Conservation (phyloP, 30 jellyfish, hydroid and myxozoan genomes). For the Pseudorhiza aurosa region DNA sequence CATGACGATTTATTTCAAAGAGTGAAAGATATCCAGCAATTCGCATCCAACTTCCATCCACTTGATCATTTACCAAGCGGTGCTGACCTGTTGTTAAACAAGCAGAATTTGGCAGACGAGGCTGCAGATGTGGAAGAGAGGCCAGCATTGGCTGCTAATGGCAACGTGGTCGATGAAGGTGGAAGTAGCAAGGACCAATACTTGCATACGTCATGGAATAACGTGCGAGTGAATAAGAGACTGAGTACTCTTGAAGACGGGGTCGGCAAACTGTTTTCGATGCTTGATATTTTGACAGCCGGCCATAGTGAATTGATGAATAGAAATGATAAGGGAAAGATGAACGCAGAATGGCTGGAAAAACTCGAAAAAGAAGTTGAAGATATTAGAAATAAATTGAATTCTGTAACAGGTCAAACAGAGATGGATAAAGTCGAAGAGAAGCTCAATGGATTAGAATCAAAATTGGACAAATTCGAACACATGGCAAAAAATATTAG, state of each 20-base stretch:
- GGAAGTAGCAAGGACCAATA: neutral
- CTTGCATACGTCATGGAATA: constrained; percentile 61
- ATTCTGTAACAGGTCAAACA: neutral
- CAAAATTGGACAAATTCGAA: neutral
- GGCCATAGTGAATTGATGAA: constrained; percentile 29
- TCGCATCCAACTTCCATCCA: neutral
- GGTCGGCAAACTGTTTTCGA: constrained; percentile 72
- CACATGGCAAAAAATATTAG: neutral
- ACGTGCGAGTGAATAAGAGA: constrained; percentile 52
- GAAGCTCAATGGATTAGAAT: neutral
- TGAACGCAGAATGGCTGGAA: neutral
- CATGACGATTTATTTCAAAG: constrained; percentile 22
- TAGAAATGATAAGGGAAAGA: neutral
- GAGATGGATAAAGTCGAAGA: constrained; percentile 7
- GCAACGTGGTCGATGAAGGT: neutral
- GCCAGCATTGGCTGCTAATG: neutral
- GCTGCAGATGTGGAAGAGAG: neutral
- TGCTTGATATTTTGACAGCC: constrained; percentile 53
- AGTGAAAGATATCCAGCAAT: neutral
- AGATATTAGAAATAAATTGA: neutral
- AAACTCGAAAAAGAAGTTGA: constrained; percentile 3
- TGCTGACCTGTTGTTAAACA: constrained; percentile 6
- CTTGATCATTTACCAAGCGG: constrained; percentile 33
- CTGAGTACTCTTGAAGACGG: constrained; percentile 80
- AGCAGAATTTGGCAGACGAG: neutral